Base-by-base conservation (phyloP, 2,888 invertebrate genomes). In the Oxystoma pomonae region DNA sequence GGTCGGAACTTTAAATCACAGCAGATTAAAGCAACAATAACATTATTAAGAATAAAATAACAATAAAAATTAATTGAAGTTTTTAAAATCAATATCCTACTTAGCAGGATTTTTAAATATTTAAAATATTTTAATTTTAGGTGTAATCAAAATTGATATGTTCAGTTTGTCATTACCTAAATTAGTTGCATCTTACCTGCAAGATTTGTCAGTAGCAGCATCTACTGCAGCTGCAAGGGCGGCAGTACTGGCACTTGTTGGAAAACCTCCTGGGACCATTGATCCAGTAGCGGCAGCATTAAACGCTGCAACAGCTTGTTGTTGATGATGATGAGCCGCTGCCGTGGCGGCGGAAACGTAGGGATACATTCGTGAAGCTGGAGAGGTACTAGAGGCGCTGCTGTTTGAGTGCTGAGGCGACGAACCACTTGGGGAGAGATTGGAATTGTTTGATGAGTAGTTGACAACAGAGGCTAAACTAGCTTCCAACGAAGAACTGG, bases 331-430 rank as follows among this genome's bases (percentile, higher is more conserved):
- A 75, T 90, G 90, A 75, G 86, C 86, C 71, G 86, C 86, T 55
- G 85, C 85, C 72, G 85, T 85, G n/a, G 80, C 80, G 68, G 86
- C 89, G 73, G 91, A 90, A 76, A 94, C 94, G 86, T 94, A 94
- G 1, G 94, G 94, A 81, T 94, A 94, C 94, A 94, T 94, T 84
- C 93, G 90, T 76, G 90, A 86, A 70, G 90, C 82, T 71, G 85
- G 84, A 63, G 84, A 84, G 67, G 85, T 84, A 58, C 84, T 84
- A 22, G 85, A 84, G 16, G 85, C 84, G 70, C 83, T 84, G 73
- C 83, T 82, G 71, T 80, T 82, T 66, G 83, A 83, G 75, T 83
- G 87, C 75, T 88, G 88, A 63, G 89, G 88, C 69, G 88, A 88
- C 70, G 88, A 88, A 73, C 88, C 88, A 75, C 87, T 88, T 69